Conservation (phyloP, 2,888 invertebrate genomes). For the Rhogogaster chlorosoma region DNA sequence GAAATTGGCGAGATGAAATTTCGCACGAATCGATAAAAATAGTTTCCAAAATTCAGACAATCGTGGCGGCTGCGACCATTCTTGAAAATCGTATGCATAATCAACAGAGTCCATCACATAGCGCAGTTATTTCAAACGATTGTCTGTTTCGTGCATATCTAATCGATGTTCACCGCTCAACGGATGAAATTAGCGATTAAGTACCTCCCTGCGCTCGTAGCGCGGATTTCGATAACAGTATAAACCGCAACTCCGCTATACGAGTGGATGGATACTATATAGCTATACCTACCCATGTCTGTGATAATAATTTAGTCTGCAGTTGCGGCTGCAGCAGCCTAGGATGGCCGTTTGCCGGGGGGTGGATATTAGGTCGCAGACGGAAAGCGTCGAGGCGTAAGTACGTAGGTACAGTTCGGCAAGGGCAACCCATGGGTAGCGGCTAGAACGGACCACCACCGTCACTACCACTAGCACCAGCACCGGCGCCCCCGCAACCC, state of each 20-base stretch:
- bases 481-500: constrained; percentile 23
- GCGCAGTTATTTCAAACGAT: background rate
- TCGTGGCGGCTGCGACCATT: background rate
- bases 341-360: constrained; percentile 44
- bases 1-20: background rate
- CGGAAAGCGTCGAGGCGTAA: constrained; percentile 61
- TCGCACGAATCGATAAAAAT: background rate
- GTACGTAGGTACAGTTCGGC: constrained; percentile 68
- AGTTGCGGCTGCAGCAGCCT: constrained; percentile 57
- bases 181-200: constrained; percentile 19
- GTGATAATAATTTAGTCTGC: constrained; percentile 32
- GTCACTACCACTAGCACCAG: background rate
- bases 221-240: constrained; percentile 20
- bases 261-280: background rate
- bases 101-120: background rate
- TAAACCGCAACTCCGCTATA: background rate
- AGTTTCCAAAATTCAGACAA: background rate
- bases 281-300: background rate
- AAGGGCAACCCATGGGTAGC: constrained; percentile 52
- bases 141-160: background rate
- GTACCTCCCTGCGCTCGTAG: background rate
- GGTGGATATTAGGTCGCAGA: constrained; percentile 41
- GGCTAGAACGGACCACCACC: constrained; percentile 52
- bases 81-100: background rate
- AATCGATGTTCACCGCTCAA: background rate